Evolutionary conservation across 2,888 invertebrate species (phyloP), one percentile per base, ranked within the genome.

Genomic region (Plebejus anna): DNA sequence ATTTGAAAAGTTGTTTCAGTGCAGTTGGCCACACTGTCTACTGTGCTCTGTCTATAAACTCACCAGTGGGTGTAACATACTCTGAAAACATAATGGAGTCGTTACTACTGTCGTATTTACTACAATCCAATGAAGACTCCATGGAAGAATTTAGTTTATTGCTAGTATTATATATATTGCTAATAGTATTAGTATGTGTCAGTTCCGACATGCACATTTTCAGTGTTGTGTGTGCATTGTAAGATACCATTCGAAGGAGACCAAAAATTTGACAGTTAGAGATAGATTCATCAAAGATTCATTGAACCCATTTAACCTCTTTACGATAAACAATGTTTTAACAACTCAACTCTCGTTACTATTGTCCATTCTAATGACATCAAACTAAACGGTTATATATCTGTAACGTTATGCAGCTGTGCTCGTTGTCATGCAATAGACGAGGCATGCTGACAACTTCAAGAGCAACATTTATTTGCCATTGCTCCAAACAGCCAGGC

Each of bases 41-140:
- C 86, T 83, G 91, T 92, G 91, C 90, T 86, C 84, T 81, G 79
- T 85, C 91, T 91, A 91, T 79, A 81, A 87, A 94, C 94, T 94
- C 94, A 94, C 94, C 94, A 83, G 94, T 94, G 89, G 94, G 89
- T 89, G 94, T 92, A 87, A 94, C 89, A 93, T 89, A 91, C 86
- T 94, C 94, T 94, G 94, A 94, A 94, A 94, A 92, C 88, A 93
- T 92, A 88, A 91, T 92, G 94, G 93, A 94, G 93, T 85, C 93
- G 84, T 94, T 94, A 94, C 94, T 93, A 92, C 90, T 88, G 84
- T 84, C 81, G 82, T 82, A 80, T 79, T 79, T 82, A 82, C 91
- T 90, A 91, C 85, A 80, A 83, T 92, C 92, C 92, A 93, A 92
- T 85, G 76, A 81, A 86, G 94, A 94, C 94, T 94, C 94, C 94